Evolutionary conservation across 1,140 invertebrate genomes (phyloP).

Genomic region (Drosophila chauvacae): DNA sequence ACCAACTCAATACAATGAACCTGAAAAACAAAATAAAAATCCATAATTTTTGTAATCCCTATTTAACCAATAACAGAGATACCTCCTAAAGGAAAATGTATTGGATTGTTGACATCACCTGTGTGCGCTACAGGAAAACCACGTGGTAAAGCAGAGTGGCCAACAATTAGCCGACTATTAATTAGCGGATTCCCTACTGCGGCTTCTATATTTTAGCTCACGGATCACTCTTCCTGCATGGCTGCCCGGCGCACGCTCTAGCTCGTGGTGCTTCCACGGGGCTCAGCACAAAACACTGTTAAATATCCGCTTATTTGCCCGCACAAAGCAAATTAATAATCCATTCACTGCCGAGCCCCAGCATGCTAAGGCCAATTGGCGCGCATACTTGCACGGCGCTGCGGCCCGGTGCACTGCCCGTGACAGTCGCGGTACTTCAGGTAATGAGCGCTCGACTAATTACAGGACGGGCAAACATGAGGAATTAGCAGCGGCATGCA

Average conservation of each 20-base stretch:
- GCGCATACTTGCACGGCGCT: constrained; percentile 12
- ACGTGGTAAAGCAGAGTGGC: neutral
- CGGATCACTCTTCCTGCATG: neutral
- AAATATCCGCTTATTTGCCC: constrained; percentile 21
- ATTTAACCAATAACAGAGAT: no score
- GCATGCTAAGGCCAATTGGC: constrained; percentile 21
- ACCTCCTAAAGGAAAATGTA: no score
- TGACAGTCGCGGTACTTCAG: constrained; percentile 59
- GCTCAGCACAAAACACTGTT: constrained; percentile 16
- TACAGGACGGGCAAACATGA: constrained; percentile 55
- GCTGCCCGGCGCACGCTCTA: neutral
- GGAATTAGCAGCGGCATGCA: constrained; percentile 59
- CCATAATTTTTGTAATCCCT: no score
- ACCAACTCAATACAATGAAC: neutral
- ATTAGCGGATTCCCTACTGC: neutral
- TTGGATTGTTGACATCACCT: neutral
- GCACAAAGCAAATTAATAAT: constrained; percentile 32
- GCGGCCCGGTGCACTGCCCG: constrained; percentile 14
- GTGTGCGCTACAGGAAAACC: neutral
- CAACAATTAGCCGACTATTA: neutral
- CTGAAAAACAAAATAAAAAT: neutral
- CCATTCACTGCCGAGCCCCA: constrained; percentile 17
- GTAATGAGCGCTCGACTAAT: constrained; percentile 70
- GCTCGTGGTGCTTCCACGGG: neutral
- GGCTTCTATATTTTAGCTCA: neutral